Evolutionary conservation across 2,888 invertebrate species (phyloP), one percentile per base, ranked within the genome.

Genomic region (Pollenia labialis): DNA sequence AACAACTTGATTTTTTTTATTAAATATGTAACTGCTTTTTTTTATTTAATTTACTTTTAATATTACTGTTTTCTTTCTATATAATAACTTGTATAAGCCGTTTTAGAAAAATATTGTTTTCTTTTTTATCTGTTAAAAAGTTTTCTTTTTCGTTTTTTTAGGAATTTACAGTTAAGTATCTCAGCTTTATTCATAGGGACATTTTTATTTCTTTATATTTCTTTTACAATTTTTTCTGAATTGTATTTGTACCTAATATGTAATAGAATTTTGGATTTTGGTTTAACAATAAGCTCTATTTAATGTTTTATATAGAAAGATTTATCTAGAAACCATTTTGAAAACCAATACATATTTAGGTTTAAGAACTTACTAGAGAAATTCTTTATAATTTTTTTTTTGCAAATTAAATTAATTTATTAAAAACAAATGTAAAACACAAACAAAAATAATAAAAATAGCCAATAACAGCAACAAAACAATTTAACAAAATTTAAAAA

Each of bases 181-280:
- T 87, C 87, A 87, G 87, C 84, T 72, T 84, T 84, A 81, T 81
- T 62, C 50, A 84, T 87, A 87, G 84, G 87, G 87, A 87, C 87
- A 87, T 81, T 44, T 87, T 66, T 16, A n/a, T 52, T 66, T 68
- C 9, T 23, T 77, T 48, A 32, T 48, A 6, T 16, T 50, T 77
- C 58, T 48, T 69, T 68, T 69, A 64, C 42, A 71, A 71, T 72
- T 56, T 80, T 69, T 74, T 77, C n/a, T 62, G 54, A 72, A 74
- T 44, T 81, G 46, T 71, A 52, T 87, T 86, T 87, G 87, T 87
- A 87, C 87, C 81, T 74, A 74, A 62, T 62, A 56, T 71, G 56
- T 32, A 66, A 44, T 74, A 81, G 87, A 84, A 87, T 84, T 87
- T 81, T 84, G 84, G 84, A 58, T 84, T 32, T 84, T 81, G 56